phyloP scores from a whole-genome alignment of 2,888 invertebrate genomes.

The Tetragnatha montana region DNA sequence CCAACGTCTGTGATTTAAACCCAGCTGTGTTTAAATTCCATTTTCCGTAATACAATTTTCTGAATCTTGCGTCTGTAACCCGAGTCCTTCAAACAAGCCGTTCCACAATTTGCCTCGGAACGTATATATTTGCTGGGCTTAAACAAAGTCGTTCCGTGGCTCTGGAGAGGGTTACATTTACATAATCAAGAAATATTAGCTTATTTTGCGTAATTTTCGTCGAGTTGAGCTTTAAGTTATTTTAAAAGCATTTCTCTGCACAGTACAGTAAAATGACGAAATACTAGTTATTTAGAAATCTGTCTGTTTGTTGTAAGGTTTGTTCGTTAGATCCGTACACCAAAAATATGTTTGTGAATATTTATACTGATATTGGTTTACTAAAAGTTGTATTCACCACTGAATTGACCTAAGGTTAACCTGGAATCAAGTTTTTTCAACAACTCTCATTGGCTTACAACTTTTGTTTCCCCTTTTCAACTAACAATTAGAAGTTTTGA shows the following conservation, averaged over 20 bases:
- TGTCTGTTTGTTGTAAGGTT: too few relatives aligned
- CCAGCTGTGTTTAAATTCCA: background rate
- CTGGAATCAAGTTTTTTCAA: too few relatives aligned
- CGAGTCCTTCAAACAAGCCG: background rate
- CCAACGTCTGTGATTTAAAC: background rate
- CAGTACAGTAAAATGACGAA: background rate
- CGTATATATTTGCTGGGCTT: background rate
- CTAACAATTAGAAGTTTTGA: too few relatives aligned
- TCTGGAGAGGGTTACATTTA: background rate
- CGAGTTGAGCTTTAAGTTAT: background rate
- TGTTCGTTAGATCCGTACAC: too few relatives aligned
- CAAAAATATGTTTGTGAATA: too few relatives aligned
- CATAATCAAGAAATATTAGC: background rate
- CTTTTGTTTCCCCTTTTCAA: too few relatives aligned
- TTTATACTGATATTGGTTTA: too few relatives aligned
- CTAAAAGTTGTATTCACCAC: too few relatives aligned
- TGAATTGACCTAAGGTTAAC: too few relatives aligned
- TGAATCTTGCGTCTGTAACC: background rate
- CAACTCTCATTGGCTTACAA: too few relatives aligned
- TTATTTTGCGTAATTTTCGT: background rate
- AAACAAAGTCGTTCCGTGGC: background rate
- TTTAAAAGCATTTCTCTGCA: background rate
- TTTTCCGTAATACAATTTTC: background rate
- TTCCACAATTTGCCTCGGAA: background rate
- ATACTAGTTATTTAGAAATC: background rate